Base-by-base conservation (phyloP, 2,888 invertebrate species). In the Eupithecia tripunctaria region DNA sequence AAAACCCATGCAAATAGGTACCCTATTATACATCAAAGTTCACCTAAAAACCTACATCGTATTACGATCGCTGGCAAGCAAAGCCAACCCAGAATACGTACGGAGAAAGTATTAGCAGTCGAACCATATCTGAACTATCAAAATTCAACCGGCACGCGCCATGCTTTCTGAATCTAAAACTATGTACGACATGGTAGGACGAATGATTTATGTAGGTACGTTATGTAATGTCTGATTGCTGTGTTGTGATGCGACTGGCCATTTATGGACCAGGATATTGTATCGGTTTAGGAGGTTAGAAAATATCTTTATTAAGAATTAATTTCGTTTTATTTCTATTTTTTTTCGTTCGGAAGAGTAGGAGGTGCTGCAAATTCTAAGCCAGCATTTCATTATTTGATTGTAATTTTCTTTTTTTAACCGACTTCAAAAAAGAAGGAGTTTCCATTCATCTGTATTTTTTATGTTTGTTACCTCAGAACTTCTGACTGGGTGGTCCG, bases 151-250 rank as follows among this genome's bases (percentile, higher is more conserved):
- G 67, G 73, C 80, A 80, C 25, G 41, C 36, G 51, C 47, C 56
- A 67, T 65, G 70, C 70, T 76, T 78, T 78, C 78, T 81, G 89
- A 84, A 89, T 89, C 82, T 81, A 83, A 86, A 88, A 83, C 79
- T 80, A 79, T 81, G 73, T 82, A 73, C 68, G 81, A 82, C 81
- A 78, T 38, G n/a, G 47, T 10, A 51, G 47, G n/a, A n/a, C 81
- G 84, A 86, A 86, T 86, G 83, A 86, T 84, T 75, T 76, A 67
- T 60, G 76, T 70, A 67, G 56, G 76, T 70, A 73, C 67, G 12
- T 76, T 73, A 67, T 71, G 78, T 79, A 77, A 78, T 75, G 29
- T 5, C 25, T 74, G 63, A 43, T 56, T 56, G 51, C 8, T 36
- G 36, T 36, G 36, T 10, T 68, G 71, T 77, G 74, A 3, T 47